Evolutionary conservation across 2,888 invertebrate species (phyloP).

Genomic region (Oscheius myriophilus): DNA sequence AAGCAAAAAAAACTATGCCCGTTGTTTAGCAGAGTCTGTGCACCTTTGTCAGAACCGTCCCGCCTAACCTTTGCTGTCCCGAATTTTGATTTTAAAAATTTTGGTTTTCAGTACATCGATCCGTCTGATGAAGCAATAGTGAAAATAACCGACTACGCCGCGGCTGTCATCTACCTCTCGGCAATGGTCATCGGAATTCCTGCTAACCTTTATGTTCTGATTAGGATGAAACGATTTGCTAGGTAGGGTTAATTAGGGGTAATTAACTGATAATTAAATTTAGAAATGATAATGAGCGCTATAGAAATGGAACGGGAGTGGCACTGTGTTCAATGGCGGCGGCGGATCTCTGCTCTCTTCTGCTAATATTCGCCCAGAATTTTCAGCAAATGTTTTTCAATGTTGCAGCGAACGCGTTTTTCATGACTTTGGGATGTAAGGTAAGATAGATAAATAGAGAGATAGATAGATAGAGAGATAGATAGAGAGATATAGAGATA

Average conservation of each 20-base stretch:
- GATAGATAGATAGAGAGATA: too few relatives aligned
- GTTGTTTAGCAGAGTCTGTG: too few relatives aligned
- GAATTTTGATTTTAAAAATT: too few relatives aligned
- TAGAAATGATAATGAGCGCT: slow-evolving; percentile 37
- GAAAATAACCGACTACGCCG: slow-evolving; percentile 5
- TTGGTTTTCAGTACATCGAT: background rate
- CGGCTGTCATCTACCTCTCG: slow-evolving; percentile 25
- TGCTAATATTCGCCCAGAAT: slow-evolving; percentile 43
- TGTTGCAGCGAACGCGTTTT: slow-evolving; percentile 9
- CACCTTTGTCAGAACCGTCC: too few relatives aligned
- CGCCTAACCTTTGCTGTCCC: too few relatives aligned
- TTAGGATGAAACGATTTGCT: slow-evolving; percentile 27
- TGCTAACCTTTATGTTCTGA: slow-evolving; percentile 31
- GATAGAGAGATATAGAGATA: too few relatives aligned
- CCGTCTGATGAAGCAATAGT: slow-evolving; percentile 11
- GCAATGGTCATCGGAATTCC: slow-evolving; percentile 29
- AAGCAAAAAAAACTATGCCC: too few relatives aligned
- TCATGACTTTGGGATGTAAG: slow-evolving; percentile 36
- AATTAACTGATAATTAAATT: background rate
- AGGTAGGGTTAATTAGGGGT: slow-evolving; percentile 10
- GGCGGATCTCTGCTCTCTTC: slow-evolving; percentile 40
- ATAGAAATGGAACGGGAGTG: slow-evolving; percentile 45
- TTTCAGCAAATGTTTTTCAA: slow-evolving; percentile 30
- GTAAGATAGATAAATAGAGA: slow-evolving; percentile 4
- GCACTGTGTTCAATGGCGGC: slow-evolving; percentile 46